These are phyloP conservation scores for Caenorhabditis tropicalis DNA, from an alignment of 1,140 invertebrate species.

Conservation along the genomic window DNA sequence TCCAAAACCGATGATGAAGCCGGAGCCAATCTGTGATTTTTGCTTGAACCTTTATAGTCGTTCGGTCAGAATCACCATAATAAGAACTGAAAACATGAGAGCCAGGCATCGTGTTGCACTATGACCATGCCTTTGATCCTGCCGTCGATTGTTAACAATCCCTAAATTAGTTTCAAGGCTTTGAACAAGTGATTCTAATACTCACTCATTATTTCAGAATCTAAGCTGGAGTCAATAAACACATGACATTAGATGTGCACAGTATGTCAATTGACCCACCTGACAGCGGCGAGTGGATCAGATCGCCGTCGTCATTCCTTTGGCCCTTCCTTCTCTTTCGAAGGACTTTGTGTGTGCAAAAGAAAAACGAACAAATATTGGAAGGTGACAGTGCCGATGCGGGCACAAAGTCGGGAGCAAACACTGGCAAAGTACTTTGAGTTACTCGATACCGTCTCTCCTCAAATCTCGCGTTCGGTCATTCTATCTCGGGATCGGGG, in stretches of 20 bases:
- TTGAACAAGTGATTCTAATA: background rate
- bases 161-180: background rate
- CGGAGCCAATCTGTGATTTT: background rate
- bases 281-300: slow-evolving; percentile 30
- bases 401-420: slow-evolving; percentile 30
- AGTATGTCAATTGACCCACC: slow-evolving; percentile 32
- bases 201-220: slow-evolving; percentile 2
- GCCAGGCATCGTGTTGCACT: background rate
- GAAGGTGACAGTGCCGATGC: slow-evolving; percentile 36
- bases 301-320: slow-evolving; percentile 8
- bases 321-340: slow-evolving; percentile 15
- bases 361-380: slow-evolving; percentile 39
- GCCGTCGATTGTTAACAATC: background rate
- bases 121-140: background rate
- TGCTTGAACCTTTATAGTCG: too few species aligned
- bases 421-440: slow-evolving; percentile 40
- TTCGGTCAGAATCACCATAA: background rate
- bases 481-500: background rate
- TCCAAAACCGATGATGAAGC: background rate
- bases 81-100: background rate
- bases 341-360: slow-evolving; percentile 13
- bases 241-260: slow-evolving; percentile 10
- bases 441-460: slow-evolving; percentile 43
- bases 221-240: background rate
- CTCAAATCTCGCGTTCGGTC: slow-evolving; percentile 1